A percentile compares a stretch with the other conserved stretches of the same genome.
Evolutionary conservation across 2,888 invertebrate species (phyloP).

Genomic region (Hipparchia semele): DNA sequence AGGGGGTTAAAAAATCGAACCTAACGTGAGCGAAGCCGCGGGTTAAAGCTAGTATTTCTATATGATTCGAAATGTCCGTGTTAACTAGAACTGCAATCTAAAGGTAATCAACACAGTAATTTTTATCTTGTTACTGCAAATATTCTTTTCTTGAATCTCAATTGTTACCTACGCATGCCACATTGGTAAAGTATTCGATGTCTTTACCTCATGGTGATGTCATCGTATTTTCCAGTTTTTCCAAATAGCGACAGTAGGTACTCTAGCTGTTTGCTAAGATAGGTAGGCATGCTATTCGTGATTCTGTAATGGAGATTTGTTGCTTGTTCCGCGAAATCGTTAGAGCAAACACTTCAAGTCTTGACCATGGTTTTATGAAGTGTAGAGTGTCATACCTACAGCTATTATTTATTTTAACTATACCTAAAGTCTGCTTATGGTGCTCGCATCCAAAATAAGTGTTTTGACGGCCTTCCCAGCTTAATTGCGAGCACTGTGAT

Average conservation of each 20-base stretch:
- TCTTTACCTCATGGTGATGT: neutral
- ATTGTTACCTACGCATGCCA: neutral
- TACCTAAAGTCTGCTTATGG: neutral
- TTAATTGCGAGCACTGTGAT: too few relatives aligned
- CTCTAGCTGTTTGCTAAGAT: neutral
- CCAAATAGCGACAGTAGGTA: neutral
- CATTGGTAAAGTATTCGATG: neutral
- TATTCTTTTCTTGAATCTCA: neutral
- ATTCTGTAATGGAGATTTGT: neutral
- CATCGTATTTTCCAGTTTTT: constrained; percentile 10
- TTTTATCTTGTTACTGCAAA: neutral
- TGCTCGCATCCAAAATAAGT: neutral
- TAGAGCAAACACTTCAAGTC: neutral
- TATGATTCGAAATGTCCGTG: neutral
- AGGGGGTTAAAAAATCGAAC: too few relatives aligned
- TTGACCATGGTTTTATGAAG: neutral
- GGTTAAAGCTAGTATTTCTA: too few relatives aligned
- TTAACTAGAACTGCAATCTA: too few relatives aligned
- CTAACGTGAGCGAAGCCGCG: too few relatives aligned
- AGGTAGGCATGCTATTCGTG: neutral
- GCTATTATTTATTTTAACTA: neutral
- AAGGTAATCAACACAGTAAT: too few relatives aligned
- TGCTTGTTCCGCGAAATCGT: neutral
- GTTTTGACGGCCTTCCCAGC: too few relatives aligned
- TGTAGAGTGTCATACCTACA: neutral